These are phyloP conservation scores for Sparus aurata DNA, from an alignment of 2,797 vertebrate genomes.

Conservation along the genomic window DNA sequence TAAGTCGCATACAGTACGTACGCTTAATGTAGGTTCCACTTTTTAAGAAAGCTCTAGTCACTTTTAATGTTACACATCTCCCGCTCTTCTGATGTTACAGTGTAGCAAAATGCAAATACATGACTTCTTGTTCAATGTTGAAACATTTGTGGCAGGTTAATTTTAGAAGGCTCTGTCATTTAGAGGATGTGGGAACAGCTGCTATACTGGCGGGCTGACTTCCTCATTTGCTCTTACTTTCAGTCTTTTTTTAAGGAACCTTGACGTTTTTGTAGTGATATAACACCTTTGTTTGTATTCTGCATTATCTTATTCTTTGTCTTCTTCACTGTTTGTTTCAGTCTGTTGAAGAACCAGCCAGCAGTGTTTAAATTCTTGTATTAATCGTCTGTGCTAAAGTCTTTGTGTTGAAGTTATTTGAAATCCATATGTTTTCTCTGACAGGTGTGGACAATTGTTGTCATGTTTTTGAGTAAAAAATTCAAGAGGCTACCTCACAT, in stretches of 20 bases:
- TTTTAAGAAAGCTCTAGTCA: neutral
- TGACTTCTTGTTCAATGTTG: neutral
- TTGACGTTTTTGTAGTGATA: slow-evolving; percentile 4
- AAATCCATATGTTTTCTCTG: slow-evolving; percentile 41
- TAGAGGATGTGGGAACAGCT: slow-evolving; percentile 23
- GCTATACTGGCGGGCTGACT: slow-evolving; percentile 14
- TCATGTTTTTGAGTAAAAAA: slow-evolving; percentile 95
- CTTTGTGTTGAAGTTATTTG: neutral
- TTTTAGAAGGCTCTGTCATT: neutral
- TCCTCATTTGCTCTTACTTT: slow-evolving; percentile 59
- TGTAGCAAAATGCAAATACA: neutral
- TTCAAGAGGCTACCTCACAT: slow-evolving; percentile 92
- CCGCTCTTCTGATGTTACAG: neutral
- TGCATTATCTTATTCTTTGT: neutral
- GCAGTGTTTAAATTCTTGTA: neutral
- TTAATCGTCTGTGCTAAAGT: neutral
- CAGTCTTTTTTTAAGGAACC: slow-evolving; percentile 27
- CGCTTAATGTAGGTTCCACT: neutral
- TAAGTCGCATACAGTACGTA: slow-evolving; percentile 78
- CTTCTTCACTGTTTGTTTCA: neutral
- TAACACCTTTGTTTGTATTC: slow-evolving; percentile 7
- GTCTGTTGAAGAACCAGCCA: neutral
- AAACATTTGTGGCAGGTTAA: neutral
- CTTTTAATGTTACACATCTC: neutral
- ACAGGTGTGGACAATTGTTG: slow-evolving; percentile 93